A percentile compares a stretch with the other conserved stretches of the same genome.
Evolutionary conservation across 1,140 invertebrate genomes (phyloP).

Genomic region (Sminthurinus signatus): DNA sequence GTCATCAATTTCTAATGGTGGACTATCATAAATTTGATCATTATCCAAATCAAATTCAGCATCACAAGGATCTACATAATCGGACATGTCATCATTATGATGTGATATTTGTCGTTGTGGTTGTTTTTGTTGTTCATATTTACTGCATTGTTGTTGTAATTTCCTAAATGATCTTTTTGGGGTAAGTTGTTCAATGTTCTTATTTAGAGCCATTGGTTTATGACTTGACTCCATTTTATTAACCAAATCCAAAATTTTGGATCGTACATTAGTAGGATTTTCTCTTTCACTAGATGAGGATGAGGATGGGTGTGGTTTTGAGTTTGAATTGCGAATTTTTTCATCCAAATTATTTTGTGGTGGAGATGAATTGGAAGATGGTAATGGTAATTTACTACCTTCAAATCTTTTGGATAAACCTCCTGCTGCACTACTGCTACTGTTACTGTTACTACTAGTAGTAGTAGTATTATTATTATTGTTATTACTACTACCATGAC

Average conservation of each 20-base stretch:
- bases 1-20: conserved; percentile 29
- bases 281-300: conserved; percentile 1
- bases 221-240: conserved; percentile 40
- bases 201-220: conserved; percentile 20
- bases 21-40: conserved; percentile 41
- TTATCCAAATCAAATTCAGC: conserved; percentile 30
- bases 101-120: conserved; percentile 17
- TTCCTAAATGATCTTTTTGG: conserved; percentile 23
- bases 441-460: too few relatives aligned
- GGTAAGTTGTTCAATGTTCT: conserved; percentile 30
- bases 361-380: background rate
- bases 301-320: background rate
- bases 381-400: conserved; percentile 32
- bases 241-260: conserved; percentile 38
- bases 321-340: background rate
- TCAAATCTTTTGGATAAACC: conserved; percentile 30
- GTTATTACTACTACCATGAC: background rate
- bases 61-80: conserved; percentile 40
- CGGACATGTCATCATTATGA: conserved; percentile 25
- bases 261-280: conserved; percentile 22
- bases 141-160: background rate
- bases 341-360: conserved; percentile 13
- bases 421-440: background rate
- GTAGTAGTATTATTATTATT: conserved; percentile 2
- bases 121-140: conserved; percentile 16